Evolutionary conservation across 2,797 vertebrate genomes (phyloP), one percentile per base, ranked within the genome.

Genomic region (Enteromius paludinosus): DNA sequence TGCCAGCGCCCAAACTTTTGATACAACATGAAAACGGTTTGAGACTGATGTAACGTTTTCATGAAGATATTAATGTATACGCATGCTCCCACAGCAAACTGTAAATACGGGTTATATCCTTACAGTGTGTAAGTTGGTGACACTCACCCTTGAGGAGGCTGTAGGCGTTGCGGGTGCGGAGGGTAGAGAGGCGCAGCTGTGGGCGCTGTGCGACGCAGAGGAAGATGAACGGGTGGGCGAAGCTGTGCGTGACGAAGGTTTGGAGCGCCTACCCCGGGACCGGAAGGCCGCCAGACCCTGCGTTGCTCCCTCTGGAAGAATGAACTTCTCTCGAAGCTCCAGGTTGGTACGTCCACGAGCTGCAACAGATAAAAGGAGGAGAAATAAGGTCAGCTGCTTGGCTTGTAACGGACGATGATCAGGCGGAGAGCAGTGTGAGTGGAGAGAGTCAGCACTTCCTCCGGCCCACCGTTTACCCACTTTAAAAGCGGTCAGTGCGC

Each of bases 311-410:
- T 99, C 98, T 0, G 97, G 98, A 14, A 99, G 92, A 92, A 99
- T 99, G 93, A 99, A 99, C 89, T 99, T 99, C 92, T 99, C 98
- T 69, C 98, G 92, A 65, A 99, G 94, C 89, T 99, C 98, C 68
- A 99, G 94, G 94, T 99, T 99, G 87, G 98, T 99, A 81, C 98
- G 95, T 62, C 98, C 98, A 17, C 98, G 96, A 61, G 98, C 98
- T 99, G 92, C 25, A 84, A 73, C 10, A 79, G 9, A 74, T 4
- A 35, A 83, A 52, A 80, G 33, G 68, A 23, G 2, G 61, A 30
- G 72, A 5, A 47, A 75, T 30, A 59, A 18, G 71, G 80, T 79
- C 1, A 82, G 71, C 61, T 1, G 0, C 54, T n/a, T 65, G 0
- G 18, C 86, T 12, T 83, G 86, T 82, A 88, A 86, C 87, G 73